Base-by-base conservation (phyloP, 2,113 vertebrate genomes). In the Ploceus nigricollis region DNA sequence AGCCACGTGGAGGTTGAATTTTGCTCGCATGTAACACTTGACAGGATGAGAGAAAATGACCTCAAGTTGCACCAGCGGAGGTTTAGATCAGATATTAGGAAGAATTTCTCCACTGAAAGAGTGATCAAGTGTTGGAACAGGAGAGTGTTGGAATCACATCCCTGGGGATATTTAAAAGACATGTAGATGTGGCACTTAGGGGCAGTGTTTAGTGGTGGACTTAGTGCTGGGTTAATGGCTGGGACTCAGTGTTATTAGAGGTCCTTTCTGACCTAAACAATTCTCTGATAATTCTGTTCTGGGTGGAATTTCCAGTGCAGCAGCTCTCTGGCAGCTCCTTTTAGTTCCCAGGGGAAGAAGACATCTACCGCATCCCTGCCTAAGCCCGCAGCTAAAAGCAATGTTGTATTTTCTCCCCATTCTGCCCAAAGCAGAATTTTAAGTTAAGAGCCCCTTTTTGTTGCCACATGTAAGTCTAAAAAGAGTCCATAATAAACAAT, bases 11-110 rank as follows among this genome's bases (percentile, higher is more conserved):
- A 15, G 5, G 22, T 1, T 51, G 44, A 56, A 31, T 39, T 40
- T 31, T 65, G 71, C 28, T 40, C 0, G 0, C 33, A 31, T 1
- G 4, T n/a, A 71, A 7, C 18, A 71, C 5, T 0, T 13, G 39
- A 25, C 10, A 71, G 16, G 14, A 53, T n/a, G 44, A 79, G 24
- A 65, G 28, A 48, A 79, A 58, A 40, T 16, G 14, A 17, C 58
- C 44, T 65, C 24, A 45, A 11, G 25, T 40, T 40, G 39, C 24
- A 58, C 11, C n/a, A 72, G 2, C 18, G 21, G 21, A 79, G 12
- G 25, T 53, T 72, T 45, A 35, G 25, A 20, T n/a, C 13, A 23
- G 21, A 16, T 40, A 22, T 31, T 45, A 35, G 33, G 24, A 72
- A 58, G n/a, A 65, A 58, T 51, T 44, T 71, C 20, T 65, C 64